Evolutionary conservation across 2,113 vertebrate genomes (phyloP).

Genomic region (Eurystomus gularis): DNA sequence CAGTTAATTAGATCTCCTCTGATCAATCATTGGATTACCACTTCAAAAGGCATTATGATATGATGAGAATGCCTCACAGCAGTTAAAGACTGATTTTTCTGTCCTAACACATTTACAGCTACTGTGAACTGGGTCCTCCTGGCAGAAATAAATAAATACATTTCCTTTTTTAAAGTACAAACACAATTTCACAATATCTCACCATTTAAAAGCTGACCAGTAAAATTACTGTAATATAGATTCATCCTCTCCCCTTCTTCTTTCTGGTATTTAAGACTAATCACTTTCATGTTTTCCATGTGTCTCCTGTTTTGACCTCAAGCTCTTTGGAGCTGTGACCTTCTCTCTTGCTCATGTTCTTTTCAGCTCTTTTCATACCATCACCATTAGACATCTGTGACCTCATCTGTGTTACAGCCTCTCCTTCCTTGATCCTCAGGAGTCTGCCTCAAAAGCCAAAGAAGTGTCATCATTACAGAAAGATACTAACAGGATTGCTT

Average conservation of each 20-base stretch:
- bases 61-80: neutral
- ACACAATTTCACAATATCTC: neutral
- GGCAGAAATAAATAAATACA: conserved; percentile 7
- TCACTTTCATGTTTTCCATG: neutral
- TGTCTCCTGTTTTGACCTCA: neutral
- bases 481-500: neutral
- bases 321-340: neutral
- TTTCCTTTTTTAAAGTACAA: neutral
- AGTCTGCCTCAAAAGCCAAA: neutral
- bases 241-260: neutral
- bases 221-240: neutral
- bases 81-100: conserved; percentile 38
- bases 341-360: neutral
- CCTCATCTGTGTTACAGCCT: neutral
- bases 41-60: conserved; percentile 40
- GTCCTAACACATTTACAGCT: conserved; percentile 20
- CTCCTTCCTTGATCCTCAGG: neutral
- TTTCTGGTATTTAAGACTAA: neutral
- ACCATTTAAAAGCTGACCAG: neutral
- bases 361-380: neutral
- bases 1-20: conserved; percentile 52
- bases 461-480: neutral
- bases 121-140: neutral
- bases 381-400: neutral
- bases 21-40: conserved; percentile 15